Percentiles rank a stretch among this genome's conserved stretches.
These are phyloP conservation scores for Aphyosemion australe DNA, from an alignment of 2,113 vertebrate species.

Conservation along the genomic window DNA sequence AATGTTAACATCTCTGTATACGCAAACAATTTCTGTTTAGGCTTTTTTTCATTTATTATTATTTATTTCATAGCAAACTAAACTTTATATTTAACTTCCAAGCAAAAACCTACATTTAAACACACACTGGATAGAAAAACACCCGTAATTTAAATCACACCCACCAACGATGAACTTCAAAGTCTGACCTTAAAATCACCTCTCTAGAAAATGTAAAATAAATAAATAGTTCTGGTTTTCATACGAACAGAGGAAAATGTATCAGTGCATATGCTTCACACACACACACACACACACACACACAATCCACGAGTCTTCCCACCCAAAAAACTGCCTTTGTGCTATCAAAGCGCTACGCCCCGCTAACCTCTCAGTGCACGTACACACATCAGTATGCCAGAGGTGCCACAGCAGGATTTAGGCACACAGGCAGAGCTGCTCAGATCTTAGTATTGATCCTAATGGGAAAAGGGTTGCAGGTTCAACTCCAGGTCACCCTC, in stretches of 20 bases:
- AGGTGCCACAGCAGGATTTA: constrained; percentile 62
- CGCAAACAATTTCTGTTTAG: too few relatives aligned
- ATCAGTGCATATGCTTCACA: constrained; percentile 1
- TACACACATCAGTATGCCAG: constrained; percentile 67
- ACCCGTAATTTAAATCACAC: background rate
- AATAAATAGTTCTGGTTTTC: background rate
- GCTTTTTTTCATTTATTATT: too few relatives aligned
- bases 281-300: constrained; percentile 18
- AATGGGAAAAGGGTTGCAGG: constrained; percentile 68
- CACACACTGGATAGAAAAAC: too few relatives aligned
- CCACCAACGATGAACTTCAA: constrained; percentile 16
- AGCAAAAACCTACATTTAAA: too few relatives aligned
- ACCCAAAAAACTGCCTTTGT: constrained; percentile 12
- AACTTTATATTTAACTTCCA: too few relatives aligned
- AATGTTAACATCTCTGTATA: too few relatives aligned
- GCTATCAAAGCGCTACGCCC: constrained; percentile 20
- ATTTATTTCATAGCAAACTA: too few relatives aligned
- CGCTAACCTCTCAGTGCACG: constrained; percentile 22
- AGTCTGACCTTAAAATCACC: constrained; percentile 46
- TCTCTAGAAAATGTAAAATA: constrained; percentile 5
- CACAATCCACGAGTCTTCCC: background rate
- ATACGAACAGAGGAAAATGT: constrained; percentile 2
- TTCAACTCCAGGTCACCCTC: constrained; percentile 74
- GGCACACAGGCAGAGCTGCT: constrained; percentile 55
- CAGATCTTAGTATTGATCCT: constrained; percentile 75